These are phyloP conservation scores for Cephus spinipes DNA, from an alignment of 2,888 invertebrate species.

Conservation along the genomic window DNA sequence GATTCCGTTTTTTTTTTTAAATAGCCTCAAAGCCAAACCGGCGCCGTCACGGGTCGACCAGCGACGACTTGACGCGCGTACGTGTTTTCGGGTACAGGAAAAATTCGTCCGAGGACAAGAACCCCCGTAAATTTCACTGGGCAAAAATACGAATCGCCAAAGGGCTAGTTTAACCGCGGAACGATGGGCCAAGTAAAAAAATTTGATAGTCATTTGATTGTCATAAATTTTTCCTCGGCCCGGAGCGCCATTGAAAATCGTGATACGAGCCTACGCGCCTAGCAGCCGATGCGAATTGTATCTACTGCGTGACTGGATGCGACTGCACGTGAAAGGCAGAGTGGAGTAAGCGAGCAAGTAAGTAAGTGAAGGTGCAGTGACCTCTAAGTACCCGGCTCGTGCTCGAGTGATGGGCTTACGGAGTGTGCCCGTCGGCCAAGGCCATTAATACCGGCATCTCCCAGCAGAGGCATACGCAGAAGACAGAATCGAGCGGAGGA, in stretches of 20 bases:
- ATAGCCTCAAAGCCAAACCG: too few relatives aligned
- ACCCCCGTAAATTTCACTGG: too few relatives aligned
- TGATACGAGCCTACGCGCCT: background rate
- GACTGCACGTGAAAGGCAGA: background rate
- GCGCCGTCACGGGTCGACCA: too few relatives aligned
- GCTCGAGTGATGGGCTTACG: conserved; percentile 45
- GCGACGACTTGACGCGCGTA: conserved; percentile 13
- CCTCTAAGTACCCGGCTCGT: conserved; percentile 44
- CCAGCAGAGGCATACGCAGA: background rate
- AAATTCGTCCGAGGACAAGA: too few relatives aligned
- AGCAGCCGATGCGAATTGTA: background rate
- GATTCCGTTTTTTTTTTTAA: conserved; percentile 13
- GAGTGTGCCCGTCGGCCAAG: conserved; percentile 42
- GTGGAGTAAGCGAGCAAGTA: conserved; percentile 8
- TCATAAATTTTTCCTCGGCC: too few relatives aligned
- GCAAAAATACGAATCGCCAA: too few relatives aligned
- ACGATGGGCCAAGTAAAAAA: too few relatives aligned
- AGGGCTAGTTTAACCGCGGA: too few relatives aligned
- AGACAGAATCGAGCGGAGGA: background rate
- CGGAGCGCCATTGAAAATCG: conserved; percentile 19
- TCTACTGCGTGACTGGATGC: background rate
- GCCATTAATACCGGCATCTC: conserved; percentile 34
- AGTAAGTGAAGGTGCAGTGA: conserved; percentile 56
- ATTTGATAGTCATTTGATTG: too few relatives aligned
- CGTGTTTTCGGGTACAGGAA: too few relatives aligned